phyloP scores from a whole-genome alignment of 2,888 invertebrate genomes.

The Blomia tropicalis region DNA sequence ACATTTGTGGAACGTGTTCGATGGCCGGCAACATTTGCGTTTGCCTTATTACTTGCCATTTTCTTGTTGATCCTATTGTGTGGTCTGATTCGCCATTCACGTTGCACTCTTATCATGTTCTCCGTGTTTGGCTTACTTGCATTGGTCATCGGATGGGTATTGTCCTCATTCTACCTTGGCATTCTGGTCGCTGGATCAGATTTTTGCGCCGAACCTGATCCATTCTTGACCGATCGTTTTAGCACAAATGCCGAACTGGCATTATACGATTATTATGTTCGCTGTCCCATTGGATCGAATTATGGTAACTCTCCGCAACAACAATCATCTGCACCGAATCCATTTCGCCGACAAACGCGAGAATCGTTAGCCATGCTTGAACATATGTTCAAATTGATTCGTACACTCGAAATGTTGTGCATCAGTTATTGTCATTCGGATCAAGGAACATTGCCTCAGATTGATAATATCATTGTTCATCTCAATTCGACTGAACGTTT shows the following conservation, averaged over 20 bases:
- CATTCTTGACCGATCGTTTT: slow-evolving; percentile 47
- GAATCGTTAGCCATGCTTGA: slow-evolving; percentile 7
- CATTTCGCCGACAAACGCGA: slow-evolving; percentile 8
- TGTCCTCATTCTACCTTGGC: slow-evolving; percentile 69
- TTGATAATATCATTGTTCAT: slow-evolving; percentile 52
- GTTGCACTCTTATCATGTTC: slow-evolving; percentile 70
- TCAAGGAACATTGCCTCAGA: neutral
- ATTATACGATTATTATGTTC: slow-evolving; percentile 24
- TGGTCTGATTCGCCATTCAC: slow-evolving; percentile 70
- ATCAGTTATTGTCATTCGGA: slow-evolving; percentile 4
- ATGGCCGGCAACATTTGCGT: slow-evolving; percentile 77
- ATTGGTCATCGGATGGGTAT: slow-evolving; percentile 71
- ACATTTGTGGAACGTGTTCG: slow-evolving; percentile 40
- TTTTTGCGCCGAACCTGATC: slow-evolving; percentile 66
- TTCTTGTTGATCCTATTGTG: slow-evolving; percentile 74
- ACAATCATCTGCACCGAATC: slow-evolving; percentile 19
- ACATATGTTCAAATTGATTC: slow-evolving; percentile 1
- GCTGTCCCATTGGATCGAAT: slow-evolving; percentile 8
- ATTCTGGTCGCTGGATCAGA: slow-evolving; percentile 65
- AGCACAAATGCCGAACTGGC: slow-evolving; percentile 26
- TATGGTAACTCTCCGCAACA: neutral
- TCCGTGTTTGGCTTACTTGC: slow-evolving; percentile 71
- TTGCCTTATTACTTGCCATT: slow-evolving; percentile 65
- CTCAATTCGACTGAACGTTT: slow-evolving; percentile 55
- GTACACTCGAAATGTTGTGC: neutral